Percentiles rank a stretch among this genome's conserved stretches.
These are phyloP conservation scores for Dolichoris vasculosae DNA, from an alignment of 1,140 invertebrate genomes.

Conservation along the genomic window DNA sequence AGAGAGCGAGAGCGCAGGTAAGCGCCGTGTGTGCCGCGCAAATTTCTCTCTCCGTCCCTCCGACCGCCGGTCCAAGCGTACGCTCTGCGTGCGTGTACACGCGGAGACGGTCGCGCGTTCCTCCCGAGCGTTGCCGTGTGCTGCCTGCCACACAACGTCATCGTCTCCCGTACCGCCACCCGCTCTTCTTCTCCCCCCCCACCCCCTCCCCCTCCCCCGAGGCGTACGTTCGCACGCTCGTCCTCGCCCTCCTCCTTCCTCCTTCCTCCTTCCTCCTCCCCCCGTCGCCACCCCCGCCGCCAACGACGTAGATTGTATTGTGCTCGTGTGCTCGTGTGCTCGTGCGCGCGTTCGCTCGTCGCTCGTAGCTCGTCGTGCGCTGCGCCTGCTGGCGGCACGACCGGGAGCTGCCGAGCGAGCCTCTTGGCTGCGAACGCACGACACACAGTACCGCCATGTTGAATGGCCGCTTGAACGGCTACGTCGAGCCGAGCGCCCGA, in stretches of 20 bases:
- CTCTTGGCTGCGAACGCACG: slow-evolving; percentile 48
- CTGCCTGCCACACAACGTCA: too few species aligned
- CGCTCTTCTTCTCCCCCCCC: background rate
- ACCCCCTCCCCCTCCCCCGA: too few species aligned
- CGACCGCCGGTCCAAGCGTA: slow-evolving; percentile 51
- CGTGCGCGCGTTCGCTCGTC: background rate
- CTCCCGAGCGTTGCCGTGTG: background rate
- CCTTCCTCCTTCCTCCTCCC: too few species aligned
- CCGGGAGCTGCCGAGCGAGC: slow-evolving; percentile 61
- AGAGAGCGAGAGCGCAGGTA: slow-evolving; percentile 53
- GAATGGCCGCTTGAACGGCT: slow-evolving; percentile 65
- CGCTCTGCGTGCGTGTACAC: background rate
- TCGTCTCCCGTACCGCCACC: too few species aligned
- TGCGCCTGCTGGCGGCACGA: slow-evolving; percentile 51
- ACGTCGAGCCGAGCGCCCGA: slow-evolving; percentile 64
- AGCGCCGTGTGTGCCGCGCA: slow-evolving; percentile 54
- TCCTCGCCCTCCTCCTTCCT: too few species aligned
- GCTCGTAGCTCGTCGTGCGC: background rate
- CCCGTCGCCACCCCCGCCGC: too few species aligned
- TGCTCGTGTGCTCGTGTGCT: background rate
- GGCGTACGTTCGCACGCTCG: background rate
- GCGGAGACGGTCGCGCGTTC: background rate
- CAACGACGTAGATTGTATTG: too few species aligned
- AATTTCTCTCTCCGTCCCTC: slow-evolving; percentile 23
- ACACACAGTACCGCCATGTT: slow-evolving; percentile 48